Conservation (phyloP, 2,888 invertebrate species). For the Drosophila affinis region DNA sequence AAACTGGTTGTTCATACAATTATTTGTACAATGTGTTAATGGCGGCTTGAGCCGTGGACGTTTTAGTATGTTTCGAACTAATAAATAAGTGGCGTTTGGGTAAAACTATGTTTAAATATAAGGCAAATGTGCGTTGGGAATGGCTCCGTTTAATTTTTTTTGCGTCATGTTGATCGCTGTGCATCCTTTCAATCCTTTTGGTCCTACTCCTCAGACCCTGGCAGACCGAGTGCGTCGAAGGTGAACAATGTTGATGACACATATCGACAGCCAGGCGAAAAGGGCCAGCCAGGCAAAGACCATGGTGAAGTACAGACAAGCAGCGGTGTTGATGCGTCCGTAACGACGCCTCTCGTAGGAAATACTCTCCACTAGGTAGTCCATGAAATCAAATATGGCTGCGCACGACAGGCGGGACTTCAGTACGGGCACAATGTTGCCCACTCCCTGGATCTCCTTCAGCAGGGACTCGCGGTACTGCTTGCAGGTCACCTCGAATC, state of each 20-base stretch:
- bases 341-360: conserved; percentile 87
- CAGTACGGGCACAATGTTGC: conserved; percentile 83
- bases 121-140: conserved; percentile 44
- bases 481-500: conserved; percentile 90
- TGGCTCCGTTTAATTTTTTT: neutral
- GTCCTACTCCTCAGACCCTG: conserved; percentile 68
- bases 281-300: conserved; percentile 87
- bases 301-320: conserved; percentile 88
- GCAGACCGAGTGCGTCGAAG: conserved; percentile 82
- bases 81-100: conserved; percentile 56
- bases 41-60: conserved; percentile 62
- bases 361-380: conserved; percentile 89
- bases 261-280: conserved; percentile 85
- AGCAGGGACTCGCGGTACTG: conserved; percentile 89
- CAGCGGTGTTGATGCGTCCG: conserved; percentile 89
- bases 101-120: conserved; percentile 37
- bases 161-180: conserved; percentile 17
- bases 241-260: conserved; percentile 85
- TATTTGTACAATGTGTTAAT: conserved; percentile 68
- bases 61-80: conserved; percentile 38
- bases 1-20: conserved; percentile 55
- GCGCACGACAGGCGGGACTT: conserved; percentile 88
- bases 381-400: conserved; percentile 92
- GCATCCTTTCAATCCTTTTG: neutral
- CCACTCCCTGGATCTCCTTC: conserved; percentile 84